Conservation (phyloP, 2,888 invertebrate species). For the Ornithoptera priamus region DNA sequence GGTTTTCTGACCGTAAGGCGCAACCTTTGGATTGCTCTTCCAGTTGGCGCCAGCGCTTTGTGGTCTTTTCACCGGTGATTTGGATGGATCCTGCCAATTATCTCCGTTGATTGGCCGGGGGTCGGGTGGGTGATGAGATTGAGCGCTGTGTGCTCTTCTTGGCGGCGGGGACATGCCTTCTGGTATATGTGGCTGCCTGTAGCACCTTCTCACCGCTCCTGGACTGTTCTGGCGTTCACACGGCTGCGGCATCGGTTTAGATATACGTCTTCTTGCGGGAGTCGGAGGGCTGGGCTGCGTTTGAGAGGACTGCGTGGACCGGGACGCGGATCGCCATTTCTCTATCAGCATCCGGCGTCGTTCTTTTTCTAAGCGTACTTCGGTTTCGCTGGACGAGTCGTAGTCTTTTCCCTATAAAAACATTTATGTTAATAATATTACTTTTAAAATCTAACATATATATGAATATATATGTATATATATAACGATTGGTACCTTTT, state of each 20-base stretch:
- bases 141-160: constrained; percentile 63
- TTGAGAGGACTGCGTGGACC: constrained; percentile 67
- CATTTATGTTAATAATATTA: neutral
- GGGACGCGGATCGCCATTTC: constrained; percentile 88
- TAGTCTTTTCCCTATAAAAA: constrained; percentile 87
- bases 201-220: constrained; percentile 58
- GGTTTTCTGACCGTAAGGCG: constrained; percentile 63
- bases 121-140: constrained; percentile 59
- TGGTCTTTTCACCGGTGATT: constrained; percentile 71
- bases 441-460: neutral
- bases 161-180: constrained; percentile 71
- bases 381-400: constrained; percentile 88
- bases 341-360: constrained; percentile 84
- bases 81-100: constrained; percentile 66
- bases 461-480: neutral
- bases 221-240: constrained; percentile 68
- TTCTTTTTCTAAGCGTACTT: constrained; percentile 84
- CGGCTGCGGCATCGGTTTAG: constrained; percentile 56
- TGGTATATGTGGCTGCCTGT: constrained; percentile 59
- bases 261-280: constrained; percentile 59
- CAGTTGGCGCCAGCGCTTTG: constrained; percentile 70
- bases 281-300: constrained; percentile 66
- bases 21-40: constrained; percentile 71
- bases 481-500: constrained; percentile 76
- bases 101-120: constrained; percentile 63